Conservation (phyloP, 1,140 invertebrate species). For the Aricia agestis region DNA sequence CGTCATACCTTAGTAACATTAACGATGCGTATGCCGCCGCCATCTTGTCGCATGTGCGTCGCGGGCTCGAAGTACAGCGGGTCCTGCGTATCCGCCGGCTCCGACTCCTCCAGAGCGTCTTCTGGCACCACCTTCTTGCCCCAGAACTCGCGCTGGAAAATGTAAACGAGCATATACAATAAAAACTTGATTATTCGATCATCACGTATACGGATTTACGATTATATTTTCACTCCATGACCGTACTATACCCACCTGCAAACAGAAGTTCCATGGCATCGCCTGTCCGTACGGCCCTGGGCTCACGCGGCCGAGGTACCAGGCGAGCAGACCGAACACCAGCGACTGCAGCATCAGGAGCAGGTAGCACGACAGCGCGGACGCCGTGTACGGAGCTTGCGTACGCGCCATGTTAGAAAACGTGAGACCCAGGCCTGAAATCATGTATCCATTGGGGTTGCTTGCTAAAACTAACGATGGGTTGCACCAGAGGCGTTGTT, state of each 20-base stretch:
- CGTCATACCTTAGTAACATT: slow-evolving; percentile 41
- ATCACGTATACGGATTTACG: no score
- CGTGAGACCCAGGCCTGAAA: slow-evolving; percentile 31
- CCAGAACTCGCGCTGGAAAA: slow-evolving; percentile 44
- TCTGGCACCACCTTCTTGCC: slow-evolving; percentile 32
- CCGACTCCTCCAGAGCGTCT: slow-evolving; percentile 24
- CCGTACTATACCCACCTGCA: slow-evolving; percentile 36
- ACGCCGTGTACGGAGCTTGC: slow-evolving; percentile 20
- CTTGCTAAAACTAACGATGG: no score
- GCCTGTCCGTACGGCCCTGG: slow-evolving; percentile 49
- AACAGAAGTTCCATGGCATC: slow-evolving; percentile 45
- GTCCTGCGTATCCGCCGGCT: slow-evolving; percentile 31
- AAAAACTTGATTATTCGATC: no score
- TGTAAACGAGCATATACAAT: neutral
- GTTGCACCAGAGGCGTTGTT: no score
- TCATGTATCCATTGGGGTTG: no score
- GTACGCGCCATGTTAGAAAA: slow-evolving; percentile 29
- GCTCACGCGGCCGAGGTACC: slow-evolving; percentile 44
- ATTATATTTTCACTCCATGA: no score
- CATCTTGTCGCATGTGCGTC: slow-evolving; percentile 29
- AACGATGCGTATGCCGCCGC: slow-evolving; percentile 46
- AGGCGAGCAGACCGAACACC: slow-evolving; percentile 34
- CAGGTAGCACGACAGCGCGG: slow-evolving; percentile 33
- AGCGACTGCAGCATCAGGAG: slow-evolving; percentile 37
- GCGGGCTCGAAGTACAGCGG: slow-evolving; percentile 45